Evolutionary conservation across 2,113 vertebrate species (phyloP).

Genomic region (Brachypodius melanocephalos): DNA sequence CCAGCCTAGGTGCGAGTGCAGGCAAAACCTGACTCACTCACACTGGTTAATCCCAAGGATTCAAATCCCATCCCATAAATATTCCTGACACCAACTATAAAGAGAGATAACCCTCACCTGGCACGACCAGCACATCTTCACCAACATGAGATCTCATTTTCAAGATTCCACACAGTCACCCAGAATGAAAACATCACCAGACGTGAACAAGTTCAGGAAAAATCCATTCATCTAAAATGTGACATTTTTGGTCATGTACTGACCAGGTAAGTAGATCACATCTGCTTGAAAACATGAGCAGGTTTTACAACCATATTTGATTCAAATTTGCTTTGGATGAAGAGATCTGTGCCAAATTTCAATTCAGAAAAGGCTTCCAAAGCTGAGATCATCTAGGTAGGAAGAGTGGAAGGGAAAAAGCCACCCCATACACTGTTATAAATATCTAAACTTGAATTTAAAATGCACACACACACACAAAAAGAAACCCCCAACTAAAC

Average conservation of each 20-base stretch:
- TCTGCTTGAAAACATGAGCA: background rate
- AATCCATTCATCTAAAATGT: background rate
- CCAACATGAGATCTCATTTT: background rate
- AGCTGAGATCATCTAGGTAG: background rate
- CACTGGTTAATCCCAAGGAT: background rate
- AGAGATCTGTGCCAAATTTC: background rate
- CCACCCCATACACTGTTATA: rapidly evolving
- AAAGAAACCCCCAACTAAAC: background rate
- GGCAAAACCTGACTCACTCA: background rate
- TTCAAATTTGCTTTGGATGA: background rate
- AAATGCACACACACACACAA: background rate
- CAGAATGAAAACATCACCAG: background rate
- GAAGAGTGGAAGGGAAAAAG: background rate
- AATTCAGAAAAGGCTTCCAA: background rate
- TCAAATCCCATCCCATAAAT: background rate
- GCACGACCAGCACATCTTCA: background rate
- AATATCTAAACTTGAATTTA: background rate
- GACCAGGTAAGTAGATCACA: background rate
- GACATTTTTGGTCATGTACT: background rate
- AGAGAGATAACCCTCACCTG: background rate
- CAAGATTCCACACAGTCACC: background rate
- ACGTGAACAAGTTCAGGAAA: background rate
- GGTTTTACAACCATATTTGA: background rate
- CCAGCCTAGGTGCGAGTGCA: background rate
- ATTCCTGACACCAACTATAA: background rate